A percentile compares a stretch with the other conserved stretches of the same genome.
Conservation (phyloP, 2,797 vertebrate species). For the Diplodus sargus region DNA sequence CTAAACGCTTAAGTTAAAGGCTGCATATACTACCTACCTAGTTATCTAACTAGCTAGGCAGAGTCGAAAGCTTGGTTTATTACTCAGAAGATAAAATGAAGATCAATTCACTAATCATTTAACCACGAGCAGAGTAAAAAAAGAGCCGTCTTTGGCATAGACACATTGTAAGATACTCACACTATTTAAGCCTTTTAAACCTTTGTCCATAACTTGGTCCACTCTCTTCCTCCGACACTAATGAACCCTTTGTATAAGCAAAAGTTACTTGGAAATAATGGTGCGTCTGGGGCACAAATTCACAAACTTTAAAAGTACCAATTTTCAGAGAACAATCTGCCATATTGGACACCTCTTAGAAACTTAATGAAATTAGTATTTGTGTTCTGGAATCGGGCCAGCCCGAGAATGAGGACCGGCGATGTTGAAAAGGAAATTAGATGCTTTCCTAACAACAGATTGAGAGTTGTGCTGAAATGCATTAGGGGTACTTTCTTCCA, state of each 20-base stretch:
- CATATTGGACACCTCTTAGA: conserved; percentile 14
- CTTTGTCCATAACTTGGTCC: background rate
- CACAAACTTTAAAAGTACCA: conserved; percentile 21
- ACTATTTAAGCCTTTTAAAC: background rate
- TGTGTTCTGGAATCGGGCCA: conserved; percentile 23
- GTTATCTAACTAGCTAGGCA: background rate
- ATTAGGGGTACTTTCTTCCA: conserved; percentile 48
- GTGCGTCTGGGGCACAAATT: conserved; percentile 20
- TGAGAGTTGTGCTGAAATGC: conserved; percentile 41
- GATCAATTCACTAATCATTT: background rate
- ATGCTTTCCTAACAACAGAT: conserved; percentile 42
- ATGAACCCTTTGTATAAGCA: conserved; percentile 2
- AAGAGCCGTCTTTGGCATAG: background rate
- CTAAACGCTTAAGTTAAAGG: background rate
- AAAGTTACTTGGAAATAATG: background rate
- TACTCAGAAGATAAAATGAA: no score
- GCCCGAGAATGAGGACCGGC: conserved; percentile 26
- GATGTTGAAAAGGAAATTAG: conserved; percentile 42
- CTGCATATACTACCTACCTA: background rate
- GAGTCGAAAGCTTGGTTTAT: background rate
- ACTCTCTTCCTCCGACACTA: conserved; percentile 1
- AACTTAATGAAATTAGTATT: conserved; percentile 33
- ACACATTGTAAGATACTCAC: background rate
- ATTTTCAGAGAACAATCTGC: conserved; percentile 36
- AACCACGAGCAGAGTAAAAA: background rate